These are phyloP conservation scores for Typhlichthys subterraneus DNA, from an alignment of 2,797 vertebrate genomes.

Conservation along the genomic window DNA sequence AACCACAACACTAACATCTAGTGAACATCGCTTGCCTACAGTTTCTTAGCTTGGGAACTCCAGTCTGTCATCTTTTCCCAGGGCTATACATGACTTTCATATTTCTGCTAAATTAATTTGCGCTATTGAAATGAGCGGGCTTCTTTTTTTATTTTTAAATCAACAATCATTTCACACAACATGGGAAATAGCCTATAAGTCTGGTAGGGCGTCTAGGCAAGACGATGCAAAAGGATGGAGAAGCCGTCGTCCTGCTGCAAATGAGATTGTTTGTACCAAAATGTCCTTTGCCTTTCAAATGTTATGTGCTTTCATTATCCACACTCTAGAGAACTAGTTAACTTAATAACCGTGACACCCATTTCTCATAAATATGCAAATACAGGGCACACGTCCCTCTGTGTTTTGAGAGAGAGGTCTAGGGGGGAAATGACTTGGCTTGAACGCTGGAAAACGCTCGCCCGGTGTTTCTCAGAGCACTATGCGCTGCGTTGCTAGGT, in stretches of 20 bases:
- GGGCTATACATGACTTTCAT: background rate
- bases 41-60: background rate
- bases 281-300: conserved; percentile 63
- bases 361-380: conserved; percentile 77
- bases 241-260: no score
- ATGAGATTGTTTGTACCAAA: conserved; percentile 15
- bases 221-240: no score
- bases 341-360: conserved; percentile 70
- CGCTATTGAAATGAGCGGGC: conserved; percentile 4
- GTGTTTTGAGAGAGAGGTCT: conserved; percentile 30
- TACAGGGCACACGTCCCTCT: conserved; percentile 49
- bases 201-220: no score
- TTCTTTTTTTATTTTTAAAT: no score
- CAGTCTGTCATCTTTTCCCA: background rate
- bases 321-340: conserved; percentile 63
- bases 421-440: conserved; percentile 31
- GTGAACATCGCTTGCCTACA: conserved; percentile 24
- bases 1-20: conserved; percentile 39
- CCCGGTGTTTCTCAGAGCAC: conserved; percentile 1
- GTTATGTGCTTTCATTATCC: conserved; percentile 68
- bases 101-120: background rate
- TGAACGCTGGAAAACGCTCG: conserved; percentile 29
- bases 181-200: no score
- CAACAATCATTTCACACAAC: no score
- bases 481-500: conserved; percentile 23